Conservation (phyloP, 2,888 invertebrate genomes). For the Abscondita cerata region DNA sequence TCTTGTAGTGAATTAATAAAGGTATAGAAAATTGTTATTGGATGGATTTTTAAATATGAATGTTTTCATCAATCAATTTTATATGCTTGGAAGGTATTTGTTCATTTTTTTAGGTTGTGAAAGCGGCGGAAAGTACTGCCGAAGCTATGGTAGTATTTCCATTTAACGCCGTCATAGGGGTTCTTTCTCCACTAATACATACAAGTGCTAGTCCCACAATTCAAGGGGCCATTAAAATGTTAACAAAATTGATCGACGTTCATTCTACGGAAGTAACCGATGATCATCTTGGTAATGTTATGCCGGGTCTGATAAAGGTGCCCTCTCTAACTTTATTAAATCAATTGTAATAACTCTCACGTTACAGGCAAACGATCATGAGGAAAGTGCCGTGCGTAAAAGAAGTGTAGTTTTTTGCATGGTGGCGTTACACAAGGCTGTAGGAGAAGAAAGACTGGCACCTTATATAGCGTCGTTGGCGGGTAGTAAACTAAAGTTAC, state of each 20-base stretch:
- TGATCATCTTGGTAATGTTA: conserved; percentile 77
- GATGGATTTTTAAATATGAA: background rate
- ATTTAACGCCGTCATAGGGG: conserved; percentile 75
- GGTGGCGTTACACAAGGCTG: conserved; percentile 89
- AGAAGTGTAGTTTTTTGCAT: conserved; percentile 97
- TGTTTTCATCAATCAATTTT: conserved; percentile 1
- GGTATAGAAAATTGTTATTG: no score
- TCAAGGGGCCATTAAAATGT: conserved; percentile 91
- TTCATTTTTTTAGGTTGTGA: conserved; percentile 67
- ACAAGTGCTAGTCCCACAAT: conserved; percentile 88
- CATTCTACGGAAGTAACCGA: conserved; percentile 75
- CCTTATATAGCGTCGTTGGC: conserved; percentile 83
- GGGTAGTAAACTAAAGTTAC: conserved; percentile 87
- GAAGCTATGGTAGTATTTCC: conserved; percentile 80
- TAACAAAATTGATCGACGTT: conserved; percentile 83
- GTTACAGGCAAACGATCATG: conserved; percentile 85
- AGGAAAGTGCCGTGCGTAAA: conserved; percentile 91
- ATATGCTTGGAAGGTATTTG: conserved; percentile 17
- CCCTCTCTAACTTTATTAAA: background rate
- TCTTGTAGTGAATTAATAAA: no score
- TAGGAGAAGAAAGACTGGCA: conserved; percentile 85
- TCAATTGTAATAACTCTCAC: background rate
- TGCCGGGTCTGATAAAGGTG: conserved; percentile 89
- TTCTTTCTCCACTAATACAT: conserved; percentile 80
- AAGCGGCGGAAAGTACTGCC: conserved; percentile 86